Evolutionary conservation across 1,140 invertebrate species (phyloP), one percentile per base, ranked within the genome.

Genomic region (Ooceraea biroi): DNA sequence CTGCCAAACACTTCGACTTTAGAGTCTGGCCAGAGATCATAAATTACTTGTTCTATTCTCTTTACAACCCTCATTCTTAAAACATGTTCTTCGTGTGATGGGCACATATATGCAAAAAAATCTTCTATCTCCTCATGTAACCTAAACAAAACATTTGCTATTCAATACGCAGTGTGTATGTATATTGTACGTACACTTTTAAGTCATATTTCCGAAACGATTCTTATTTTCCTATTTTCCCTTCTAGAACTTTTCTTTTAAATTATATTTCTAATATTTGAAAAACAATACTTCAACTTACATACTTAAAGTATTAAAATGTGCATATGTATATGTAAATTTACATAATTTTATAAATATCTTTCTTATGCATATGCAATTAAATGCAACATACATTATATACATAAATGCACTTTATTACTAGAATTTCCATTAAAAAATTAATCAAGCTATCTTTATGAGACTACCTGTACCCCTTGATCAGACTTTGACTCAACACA

Each of bases 41-140:
- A 95, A 91, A 99, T 98, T 80, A 98, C 97, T 90, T 96, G 94
- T 92, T 97, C 96, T 92, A 99, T 98, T 88, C 98, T 96, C 88
- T 96, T 95, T 80, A 99, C 97, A 41, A 99, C 98, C 91, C 97
- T 96, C 46, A 97, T 95, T 85, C 98, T 95, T 93, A 99, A 96
- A 89, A 95, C 94, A 94, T 98, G 98, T 92, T 99, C 98, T 89
- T 98, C 97, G 85, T 96, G 95, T 27, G 97, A 98, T 5, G 98
- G 98, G 85, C 97, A 97, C 97, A 99, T 99, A 94, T 99, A 99
- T 83, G 96, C 93, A 94, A 97, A 99, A 95, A 99, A 99, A 94
- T 99, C 98, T 94, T 98, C 97, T 86, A 99, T 99, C 95, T 99
- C 99, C 95, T 99, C 96, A 94, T 99, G 98, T 71, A 99, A 95